phyloP scores from a whole-genome alignment of 2,888 invertebrate genomes.

The Pammene aurita region DNA sequence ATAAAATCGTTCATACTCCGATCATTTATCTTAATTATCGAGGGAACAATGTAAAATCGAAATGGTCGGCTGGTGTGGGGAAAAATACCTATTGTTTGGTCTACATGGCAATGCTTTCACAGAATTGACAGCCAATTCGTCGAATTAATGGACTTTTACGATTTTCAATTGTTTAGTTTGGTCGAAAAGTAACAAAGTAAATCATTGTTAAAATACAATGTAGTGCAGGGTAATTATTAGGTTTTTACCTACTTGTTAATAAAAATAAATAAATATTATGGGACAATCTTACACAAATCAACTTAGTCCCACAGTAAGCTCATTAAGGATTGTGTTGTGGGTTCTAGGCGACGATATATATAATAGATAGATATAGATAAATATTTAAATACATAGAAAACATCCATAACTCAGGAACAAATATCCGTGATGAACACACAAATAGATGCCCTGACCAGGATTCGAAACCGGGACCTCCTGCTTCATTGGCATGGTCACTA shows the following conservation, averaged over 20 bases:
- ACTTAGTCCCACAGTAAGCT: too few species aligned
- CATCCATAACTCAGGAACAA: too few species aligned
- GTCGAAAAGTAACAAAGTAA: neutral
- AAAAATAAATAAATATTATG: too few species aligned
- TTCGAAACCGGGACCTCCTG: too few species aligned
- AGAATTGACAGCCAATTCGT: slow-evolving; percentile 29
- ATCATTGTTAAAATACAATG: neutral
- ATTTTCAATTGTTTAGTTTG: slow-evolving; percentile 5
- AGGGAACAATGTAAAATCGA: slow-evolving; percentile 37
- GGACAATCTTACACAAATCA: too few species aligned
- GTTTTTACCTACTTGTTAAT: neutral
- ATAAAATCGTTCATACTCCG: slow-evolving; percentile 34
- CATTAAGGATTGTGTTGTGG: too few species aligned
- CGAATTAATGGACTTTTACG: slow-evolving; percentile 9
- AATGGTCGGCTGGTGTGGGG: slow-evolving; percentile 23
- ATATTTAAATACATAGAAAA: too few species aligned
- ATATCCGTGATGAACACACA: too few species aligned
- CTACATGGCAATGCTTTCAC: slow-evolving; percentile 34
- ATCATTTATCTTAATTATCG: slow-evolving; percentile 41
- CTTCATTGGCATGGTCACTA: too few species aligned
- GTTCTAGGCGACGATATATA: too few species aligned
- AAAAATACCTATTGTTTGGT: slow-evolving; percentile 28
- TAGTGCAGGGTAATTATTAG: neutral
- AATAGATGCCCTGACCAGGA: too few species aligned
- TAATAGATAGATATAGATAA: too few species aligned